Evolutionary conservation across 2,888 invertebrate species (phyloP), one percentile per base, ranked within the genome.

Genomic region (Phengaris arion): DNA sequence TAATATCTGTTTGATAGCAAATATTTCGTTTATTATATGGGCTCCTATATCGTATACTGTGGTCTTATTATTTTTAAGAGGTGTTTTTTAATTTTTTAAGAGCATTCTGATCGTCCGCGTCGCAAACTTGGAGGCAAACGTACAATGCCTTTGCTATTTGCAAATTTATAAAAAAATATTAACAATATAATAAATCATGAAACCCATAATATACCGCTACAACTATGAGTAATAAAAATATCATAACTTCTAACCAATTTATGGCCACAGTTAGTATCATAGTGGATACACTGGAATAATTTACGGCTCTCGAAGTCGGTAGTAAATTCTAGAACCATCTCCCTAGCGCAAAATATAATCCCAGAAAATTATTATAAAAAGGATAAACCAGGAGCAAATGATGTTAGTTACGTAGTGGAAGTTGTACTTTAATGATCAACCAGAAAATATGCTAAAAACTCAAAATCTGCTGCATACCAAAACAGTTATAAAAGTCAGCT

Each of bases 161-260:
- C 10, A 4, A 59, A 10, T 12, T 8, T 9, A 10, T 59, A 22
- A 22, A 15, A 22, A 5, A 3, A 4, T 22, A 59, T 22, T 59
- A 22, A 59, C 15, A 59, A 15, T 57, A 55, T 59, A 59, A 22
- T 10, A 59, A 15, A 59, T 22, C 15, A 59, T 9, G 22, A 10
- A 22, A 59, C n/a, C 15, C n/a, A 57, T 22, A 10, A 48, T 22
- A 59, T 22, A 59, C 57, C 1, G n/a, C 46, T 8, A 10, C 48
- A 46, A 15, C 69, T n/a, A 69, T 48, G n/a, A 69, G 4, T 69
- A 22, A 70, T 70, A 70, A 70, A 70, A 70, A 52, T 70, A 51
- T 46, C 69, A 69, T 70, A 70, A 70, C 12, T 70, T 70, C n/a
- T 51, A 70, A 51, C 12, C 70, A 6, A 70, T 70, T 70, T 70